Evolutionary conservation across 2,113 vertebrate genomes (phyloP).

Genomic region (Pitta sordida): DNA sequence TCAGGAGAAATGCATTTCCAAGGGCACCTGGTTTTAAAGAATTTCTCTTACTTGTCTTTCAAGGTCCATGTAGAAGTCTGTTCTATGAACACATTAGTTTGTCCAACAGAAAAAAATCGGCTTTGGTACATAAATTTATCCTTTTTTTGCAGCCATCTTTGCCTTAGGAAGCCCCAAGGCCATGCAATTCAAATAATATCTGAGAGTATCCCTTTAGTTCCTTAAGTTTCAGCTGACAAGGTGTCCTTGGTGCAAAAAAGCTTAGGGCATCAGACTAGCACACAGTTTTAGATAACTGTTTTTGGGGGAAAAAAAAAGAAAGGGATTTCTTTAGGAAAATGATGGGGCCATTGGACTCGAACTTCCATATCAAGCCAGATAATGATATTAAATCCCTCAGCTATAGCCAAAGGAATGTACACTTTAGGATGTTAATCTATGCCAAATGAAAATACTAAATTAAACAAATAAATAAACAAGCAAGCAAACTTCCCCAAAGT

Average conservation of each 20-base stretch:
- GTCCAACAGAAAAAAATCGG: constrained; percentile 52
- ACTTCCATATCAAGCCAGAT: neutral
- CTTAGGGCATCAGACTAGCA: constrained; percentile 23
- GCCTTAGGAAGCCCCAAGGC: constrained; percentile 65
- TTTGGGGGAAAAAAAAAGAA: constrained; percentile 7
- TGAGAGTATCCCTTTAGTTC: constrained; percentile 26
- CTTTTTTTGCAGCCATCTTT: constrained; percentile 47
- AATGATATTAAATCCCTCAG: neutral
- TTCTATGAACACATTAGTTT: constrained; percentile 29
- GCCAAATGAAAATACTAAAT: neutral
- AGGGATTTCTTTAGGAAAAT: neutral
- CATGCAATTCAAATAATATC: constrained; percentile 55
- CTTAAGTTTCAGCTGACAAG: constrained; percentile 57
- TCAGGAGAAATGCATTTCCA: constrained; percentile 13
- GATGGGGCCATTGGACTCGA: neutral
- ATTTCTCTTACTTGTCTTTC: constrained; percentile 27
- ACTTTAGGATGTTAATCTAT: neutral
- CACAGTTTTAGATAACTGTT: constrained; percentile 1
- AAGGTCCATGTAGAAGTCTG: constrained; percentile 42
- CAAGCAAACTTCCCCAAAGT: constrained; percentile 3
- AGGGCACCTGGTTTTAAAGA: constrained; percentile 43
- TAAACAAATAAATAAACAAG: constrained; percentile 16
- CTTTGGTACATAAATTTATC: too few species aligned
- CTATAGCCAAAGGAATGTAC: neutral
- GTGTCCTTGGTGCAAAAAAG: constrained; percentile 62